These are phyloP conservation scores for Aphelenchoides besseyi DNA, from an alignment of 1,140 invertebrate species.

Conservation along the genomic window DNA sequence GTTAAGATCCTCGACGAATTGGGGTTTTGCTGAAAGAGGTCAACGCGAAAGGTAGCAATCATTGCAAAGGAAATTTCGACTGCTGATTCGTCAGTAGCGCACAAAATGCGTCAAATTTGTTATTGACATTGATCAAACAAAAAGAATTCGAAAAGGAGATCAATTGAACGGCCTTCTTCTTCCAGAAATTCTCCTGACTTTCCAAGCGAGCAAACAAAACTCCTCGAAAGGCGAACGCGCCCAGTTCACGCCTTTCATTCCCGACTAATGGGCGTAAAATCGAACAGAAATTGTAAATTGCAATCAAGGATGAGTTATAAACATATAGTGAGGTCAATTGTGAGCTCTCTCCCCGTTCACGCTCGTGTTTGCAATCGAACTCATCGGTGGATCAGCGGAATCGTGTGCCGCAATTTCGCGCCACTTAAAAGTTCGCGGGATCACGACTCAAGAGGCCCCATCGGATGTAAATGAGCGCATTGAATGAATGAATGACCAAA, in stretches of 20 bases:
- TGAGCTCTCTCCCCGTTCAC: no score
- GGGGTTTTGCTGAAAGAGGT: constrained; percentile 1
- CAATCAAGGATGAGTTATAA: not conserved
- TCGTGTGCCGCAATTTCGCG: not conserved
- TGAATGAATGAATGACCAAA: not conserved
- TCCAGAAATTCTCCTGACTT: not conserved
- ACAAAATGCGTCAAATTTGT: not conserved
- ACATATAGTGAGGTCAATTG: not conserved
- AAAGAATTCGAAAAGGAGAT: not conserved
- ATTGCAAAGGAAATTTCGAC: not conserved
- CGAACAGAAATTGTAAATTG: not conserved
- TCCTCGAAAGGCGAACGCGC: not conserved
- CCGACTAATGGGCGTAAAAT: not conserved
- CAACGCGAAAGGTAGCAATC: constrained; percentile 5
- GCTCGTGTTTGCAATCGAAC: not conserved
- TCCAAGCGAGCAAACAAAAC: not conserved
- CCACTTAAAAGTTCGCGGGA: not conserved
- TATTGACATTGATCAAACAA: not conserved
- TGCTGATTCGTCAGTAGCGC: not conserved
- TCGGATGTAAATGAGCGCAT: constrained; percentile 1
- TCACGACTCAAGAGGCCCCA: not conserved
- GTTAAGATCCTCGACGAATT: no score
- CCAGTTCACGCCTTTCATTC: not conserved
- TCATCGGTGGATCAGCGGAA: not conserved
- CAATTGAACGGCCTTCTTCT: not conserved